Conservation (phyloP, 2,113 vertebrate genomes). For the Aramus guarauna region DNA sequence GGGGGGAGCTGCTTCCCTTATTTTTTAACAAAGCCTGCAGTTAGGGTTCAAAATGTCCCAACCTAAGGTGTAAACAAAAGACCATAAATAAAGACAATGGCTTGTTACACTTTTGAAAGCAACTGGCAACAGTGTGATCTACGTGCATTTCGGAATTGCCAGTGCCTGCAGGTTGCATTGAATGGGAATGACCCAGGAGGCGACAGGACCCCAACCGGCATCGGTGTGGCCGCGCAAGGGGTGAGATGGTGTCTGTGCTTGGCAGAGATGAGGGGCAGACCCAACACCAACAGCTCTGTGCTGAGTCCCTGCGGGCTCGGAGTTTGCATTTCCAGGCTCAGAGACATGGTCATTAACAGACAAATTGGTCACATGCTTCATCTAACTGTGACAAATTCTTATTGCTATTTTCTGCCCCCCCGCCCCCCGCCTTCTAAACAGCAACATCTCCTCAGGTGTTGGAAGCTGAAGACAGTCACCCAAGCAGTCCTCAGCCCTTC, state of each 20-base stretch:
- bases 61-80: neutral
- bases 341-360: neutral
- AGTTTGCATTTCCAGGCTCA: neutral
- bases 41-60: neutral
- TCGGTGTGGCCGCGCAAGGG: fast-evolving
- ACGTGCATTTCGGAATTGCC: neutral
- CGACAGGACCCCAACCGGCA: neutral
- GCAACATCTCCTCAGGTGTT: neutral
- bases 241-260: neutral
- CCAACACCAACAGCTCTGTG: neutral
- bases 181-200: neutral
- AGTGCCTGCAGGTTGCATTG: neutral
- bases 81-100: neutral
- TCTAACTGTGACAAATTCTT: neutral
- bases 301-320: neutral
- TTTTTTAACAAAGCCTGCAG: neutral
- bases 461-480: neutral
- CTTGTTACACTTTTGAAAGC: neutral
- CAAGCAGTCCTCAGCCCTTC: neutral
- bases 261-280: neutral
- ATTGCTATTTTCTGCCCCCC: neutral
- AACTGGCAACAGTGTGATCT: neutral
- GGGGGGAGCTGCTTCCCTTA: neutral
- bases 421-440: neutral
- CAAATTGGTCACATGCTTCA: neutral